These are phyloP conservation scores for Mormyrus hasselquistii DNA, from an alignment of 2,797 vertebrate genomes.

Conservation along the genomic window DNA sequence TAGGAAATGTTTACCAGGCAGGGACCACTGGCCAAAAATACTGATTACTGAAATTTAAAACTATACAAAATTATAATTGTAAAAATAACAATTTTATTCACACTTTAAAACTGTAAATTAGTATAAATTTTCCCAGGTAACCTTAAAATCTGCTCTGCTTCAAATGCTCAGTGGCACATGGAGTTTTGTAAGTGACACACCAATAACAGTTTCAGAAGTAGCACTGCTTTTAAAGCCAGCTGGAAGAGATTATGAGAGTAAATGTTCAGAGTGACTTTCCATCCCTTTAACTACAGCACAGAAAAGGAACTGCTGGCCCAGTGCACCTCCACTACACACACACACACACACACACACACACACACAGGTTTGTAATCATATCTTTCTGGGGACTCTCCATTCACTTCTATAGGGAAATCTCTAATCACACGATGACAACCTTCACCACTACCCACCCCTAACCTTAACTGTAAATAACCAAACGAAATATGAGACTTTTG, in stretches of 20 bases:
- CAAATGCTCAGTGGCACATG: neutral
- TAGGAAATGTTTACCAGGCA: neutral
- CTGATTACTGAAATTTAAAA: neutral
- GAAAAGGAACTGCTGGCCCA: neutral
- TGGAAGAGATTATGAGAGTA: neutral
- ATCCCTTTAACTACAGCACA: neutral
- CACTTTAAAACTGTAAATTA: neutral
- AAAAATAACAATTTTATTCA: neutral
- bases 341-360: neutral
- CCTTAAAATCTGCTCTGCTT: neutral
- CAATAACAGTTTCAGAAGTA: neutral
- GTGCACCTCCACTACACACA: neutral
- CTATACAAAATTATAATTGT: neutral
- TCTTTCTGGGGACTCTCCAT: too few relatives aligned
- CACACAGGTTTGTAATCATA: neutral
- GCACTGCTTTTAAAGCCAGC: neutral
- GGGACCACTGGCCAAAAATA: neutral
- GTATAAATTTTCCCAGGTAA: neutral
- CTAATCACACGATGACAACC: too few relatives aligned
- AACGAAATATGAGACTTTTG: neutral
- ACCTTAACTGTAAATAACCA: neutral
- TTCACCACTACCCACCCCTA: neutral
- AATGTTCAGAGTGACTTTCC: neutral
- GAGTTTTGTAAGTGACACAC: neutral
- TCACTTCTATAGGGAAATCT: too few relatives aligned